A percentile compares a stretch with the other conserved stretches of the same genome.
Conservation (phyloP, 2,797 vertebrate species). For the Loris lydekkerianus region DNA sequence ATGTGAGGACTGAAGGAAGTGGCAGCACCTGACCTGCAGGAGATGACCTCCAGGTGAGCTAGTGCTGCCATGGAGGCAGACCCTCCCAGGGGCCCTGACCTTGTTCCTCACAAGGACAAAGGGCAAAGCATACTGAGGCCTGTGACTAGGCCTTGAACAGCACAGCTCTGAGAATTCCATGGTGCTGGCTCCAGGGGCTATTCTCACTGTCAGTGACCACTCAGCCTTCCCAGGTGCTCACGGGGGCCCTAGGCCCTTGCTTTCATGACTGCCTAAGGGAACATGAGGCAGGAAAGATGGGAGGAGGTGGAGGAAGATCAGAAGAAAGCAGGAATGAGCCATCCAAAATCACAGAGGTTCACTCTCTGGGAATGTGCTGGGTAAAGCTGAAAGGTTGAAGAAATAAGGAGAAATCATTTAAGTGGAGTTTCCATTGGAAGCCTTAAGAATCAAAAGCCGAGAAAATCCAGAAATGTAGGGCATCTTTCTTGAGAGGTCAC, state of each 20-base stretch:
- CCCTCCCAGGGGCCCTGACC: not conserved
- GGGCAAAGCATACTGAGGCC: not conserved
- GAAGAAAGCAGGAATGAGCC: not conserved
- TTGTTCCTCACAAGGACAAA: not conserved
- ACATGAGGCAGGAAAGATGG: not conserved
- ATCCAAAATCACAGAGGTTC: not conserved
- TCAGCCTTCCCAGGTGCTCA: not conserved
- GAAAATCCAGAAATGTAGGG: not conserved
- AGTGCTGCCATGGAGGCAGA: not conserved
- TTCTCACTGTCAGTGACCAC: no score
- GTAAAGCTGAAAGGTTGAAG: not conserved
- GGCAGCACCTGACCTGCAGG: accelerated
- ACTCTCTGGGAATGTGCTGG: not conserved
- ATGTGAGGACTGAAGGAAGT: accelerated
- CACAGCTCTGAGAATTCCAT: not conserved
- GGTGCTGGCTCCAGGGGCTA: not conserved
- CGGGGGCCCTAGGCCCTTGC: no score
- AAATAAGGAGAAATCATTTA: not conserved
- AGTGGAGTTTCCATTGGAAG: not conserved
- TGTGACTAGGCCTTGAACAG: not conserved
- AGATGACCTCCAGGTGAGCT: not conserved
- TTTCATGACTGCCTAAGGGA: not conserved
- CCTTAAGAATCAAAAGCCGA: not conserved
- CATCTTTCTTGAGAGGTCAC: not conserved
- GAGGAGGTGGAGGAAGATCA: not conserved